Evolutionary conservation across 37 sponge, comb jelly and placozoan species (phyloP).

Genomic region (Petrosia ficiformis): DNA sequence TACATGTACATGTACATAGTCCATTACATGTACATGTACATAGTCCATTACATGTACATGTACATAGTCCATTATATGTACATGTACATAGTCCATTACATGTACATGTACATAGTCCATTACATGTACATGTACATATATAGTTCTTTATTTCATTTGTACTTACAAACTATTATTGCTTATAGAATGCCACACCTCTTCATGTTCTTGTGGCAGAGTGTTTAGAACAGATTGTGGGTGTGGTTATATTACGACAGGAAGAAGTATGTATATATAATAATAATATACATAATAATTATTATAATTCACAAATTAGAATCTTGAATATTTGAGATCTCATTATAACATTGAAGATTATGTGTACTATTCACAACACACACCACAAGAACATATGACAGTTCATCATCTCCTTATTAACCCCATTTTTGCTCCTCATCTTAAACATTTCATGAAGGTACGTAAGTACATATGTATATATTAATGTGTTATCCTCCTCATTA

Average conservation of each 20-base stretch:
- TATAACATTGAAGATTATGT: slow-evolving; percentile 95
- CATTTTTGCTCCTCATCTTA: slow-evolving; percentile 73
- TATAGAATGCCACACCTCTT: slow-evolving; percentile 76
- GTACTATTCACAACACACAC: slow-evolving; percentile 84
- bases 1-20: too few species aligned
- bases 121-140: too few species aligned
- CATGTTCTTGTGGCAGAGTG: slow-evolving; percentile 75
- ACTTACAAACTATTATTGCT: neutral
- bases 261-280: slow-evolving; percentile 7
- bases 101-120: too few species aligned
- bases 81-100: too few species aligned
- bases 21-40: too few species aligned
- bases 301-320: slow-evolving; percentile 34
- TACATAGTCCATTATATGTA: too few species aligned
- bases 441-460: slow-evolving; percentile 82
- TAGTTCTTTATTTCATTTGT: too few species aligned
- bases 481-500: neutral
- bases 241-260: slow-evolving; percentile 73
- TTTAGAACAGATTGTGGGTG: slow-evolving; percentile 82
- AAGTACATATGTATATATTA: neutral
- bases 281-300: neutral
- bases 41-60: too few species aligned
- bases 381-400: slow-evolving; percentile 81
- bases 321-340: slow-evolving; percentile 83
- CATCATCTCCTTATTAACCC: slow-evolving; percentile 86